Conservation (phyloP, 2,888 invertebrate species). For the Rotaria macrura region DNA sequence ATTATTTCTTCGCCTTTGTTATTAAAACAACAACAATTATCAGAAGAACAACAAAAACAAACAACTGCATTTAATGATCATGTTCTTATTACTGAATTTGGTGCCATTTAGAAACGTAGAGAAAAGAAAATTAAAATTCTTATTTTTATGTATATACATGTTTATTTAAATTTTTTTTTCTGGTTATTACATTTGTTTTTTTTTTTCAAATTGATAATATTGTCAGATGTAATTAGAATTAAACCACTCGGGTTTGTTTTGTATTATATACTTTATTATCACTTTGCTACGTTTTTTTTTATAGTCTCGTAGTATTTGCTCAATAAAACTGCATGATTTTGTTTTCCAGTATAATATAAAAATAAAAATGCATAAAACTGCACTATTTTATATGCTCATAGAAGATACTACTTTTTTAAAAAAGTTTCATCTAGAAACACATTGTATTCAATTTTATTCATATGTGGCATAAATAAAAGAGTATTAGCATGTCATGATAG, state of each 20-base stretch:
- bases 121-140: background rate
- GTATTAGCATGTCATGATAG: no score
- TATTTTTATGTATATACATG: background rate
- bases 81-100: background rate
- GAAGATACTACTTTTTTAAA: no score
- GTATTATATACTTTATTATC: background rate
- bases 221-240: background rate
- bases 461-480: no score
- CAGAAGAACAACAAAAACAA: background rate
- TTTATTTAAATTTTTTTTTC: background rate
- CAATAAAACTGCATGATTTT: background rate
- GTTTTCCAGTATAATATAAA: background rate
- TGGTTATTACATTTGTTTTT: background rate
- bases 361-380: no score
- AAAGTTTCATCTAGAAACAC: no score
- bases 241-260: background rate
- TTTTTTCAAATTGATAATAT: background rate
- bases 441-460: no score
- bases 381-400: no score
- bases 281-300: background rate
- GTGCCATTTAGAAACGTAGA: background rate
- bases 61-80: background rate
- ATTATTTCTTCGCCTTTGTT: background rate
- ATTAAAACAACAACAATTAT: background rate
- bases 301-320: background rate